A percentile compares a stretch with the other conserved stretches of the same genome.
Conservation (phyloP, 2,113 vertebrate genomes). For the Burhinus oedicnemus region DNA sequence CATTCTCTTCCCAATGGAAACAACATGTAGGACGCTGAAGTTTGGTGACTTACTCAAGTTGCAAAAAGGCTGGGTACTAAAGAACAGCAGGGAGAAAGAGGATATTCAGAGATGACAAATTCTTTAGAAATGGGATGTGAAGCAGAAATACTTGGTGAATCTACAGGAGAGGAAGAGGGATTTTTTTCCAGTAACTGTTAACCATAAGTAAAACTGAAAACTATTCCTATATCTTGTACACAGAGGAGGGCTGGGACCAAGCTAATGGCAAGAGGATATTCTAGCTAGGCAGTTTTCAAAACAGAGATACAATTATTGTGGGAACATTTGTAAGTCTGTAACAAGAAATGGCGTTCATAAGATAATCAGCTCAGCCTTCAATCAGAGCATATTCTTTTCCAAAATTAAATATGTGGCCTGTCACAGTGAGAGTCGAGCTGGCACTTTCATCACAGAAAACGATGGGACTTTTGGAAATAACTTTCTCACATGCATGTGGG, state of each 20-base stretch:
- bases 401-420: not conserved
- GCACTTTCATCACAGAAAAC: rapidly evolving
- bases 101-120: not conserved
- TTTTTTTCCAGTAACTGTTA: not conserved
- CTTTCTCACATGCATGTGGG: not conserved
- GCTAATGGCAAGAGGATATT: not conserved
- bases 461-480: not conserved
- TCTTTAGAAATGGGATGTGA: slow-evolving; percentile 16
- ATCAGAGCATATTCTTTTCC: not conserved
- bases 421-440: not conserved
- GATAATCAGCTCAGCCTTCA: not conserved
- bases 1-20: not conserved
- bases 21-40: not conserved
- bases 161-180: not conserved
- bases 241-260: not conserved
- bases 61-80: not conserved
- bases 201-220: not conserved
- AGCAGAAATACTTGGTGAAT: slow-evolving; percentile 37
- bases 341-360: not conserved
- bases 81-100: not conserved
- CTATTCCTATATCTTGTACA: not conserved
- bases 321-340: not conserved
- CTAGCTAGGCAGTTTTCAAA: not conserved
- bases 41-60: not conserved
- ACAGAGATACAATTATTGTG: not conserved